Evolutionary conservation across 2,888 invertebrate genomes (phyloP).

Genomic region (Luperina testacea): DNA sequence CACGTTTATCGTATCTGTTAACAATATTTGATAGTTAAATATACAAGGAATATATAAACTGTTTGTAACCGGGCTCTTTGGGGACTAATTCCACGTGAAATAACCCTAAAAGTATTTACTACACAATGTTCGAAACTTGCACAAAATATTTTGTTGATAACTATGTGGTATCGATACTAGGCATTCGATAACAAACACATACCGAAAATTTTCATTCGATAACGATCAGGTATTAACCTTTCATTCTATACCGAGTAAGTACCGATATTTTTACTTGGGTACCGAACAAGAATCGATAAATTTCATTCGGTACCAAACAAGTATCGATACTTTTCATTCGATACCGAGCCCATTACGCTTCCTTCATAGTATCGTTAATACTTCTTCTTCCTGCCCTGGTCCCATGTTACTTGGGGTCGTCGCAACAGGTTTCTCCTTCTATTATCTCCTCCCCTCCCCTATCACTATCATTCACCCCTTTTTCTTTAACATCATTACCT

Average conservation of each 20-base stretch:
- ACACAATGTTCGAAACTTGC: neutral
- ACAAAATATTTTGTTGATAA: neutral
- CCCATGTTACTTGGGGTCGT: neutral
- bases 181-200: neutral
- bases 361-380: neutral
- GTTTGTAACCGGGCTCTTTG: neutral
- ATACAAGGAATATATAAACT: neutral
- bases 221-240: neutral
- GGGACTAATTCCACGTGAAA: neutral
- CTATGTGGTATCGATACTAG: neutral
- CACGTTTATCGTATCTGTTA: constrained; percentile 94
- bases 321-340: neutral
- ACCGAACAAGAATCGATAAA: neutral
- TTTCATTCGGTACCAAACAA: neutral
- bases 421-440: neutral
- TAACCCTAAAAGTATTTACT: neutral
- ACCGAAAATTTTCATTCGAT: neutral
- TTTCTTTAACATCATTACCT: neutral
- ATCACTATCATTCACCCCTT: neutral
- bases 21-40: neutral
- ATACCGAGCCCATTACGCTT: neutral
- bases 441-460: neutral
- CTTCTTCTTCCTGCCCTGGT: neutral
- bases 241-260: neutral
- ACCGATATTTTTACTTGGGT: neutral